These are phyloP conservation scores for Sphinx pinastri DNA, from an alignment of 2,888 invertebrate species.

Conservation along the genomic window DNA sequence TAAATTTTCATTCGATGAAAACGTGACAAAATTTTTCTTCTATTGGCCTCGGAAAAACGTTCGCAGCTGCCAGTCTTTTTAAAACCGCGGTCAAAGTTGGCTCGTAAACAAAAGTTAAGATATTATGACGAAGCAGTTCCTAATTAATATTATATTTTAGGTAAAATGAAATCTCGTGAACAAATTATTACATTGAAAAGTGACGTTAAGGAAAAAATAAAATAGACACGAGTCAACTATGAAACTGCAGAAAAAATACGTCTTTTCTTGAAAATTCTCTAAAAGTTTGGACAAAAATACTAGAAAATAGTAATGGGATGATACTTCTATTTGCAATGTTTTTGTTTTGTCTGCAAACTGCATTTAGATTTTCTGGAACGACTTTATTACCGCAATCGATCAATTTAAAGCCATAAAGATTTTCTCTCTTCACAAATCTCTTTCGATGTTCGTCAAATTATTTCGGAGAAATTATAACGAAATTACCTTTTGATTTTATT, in stretches of 20 bases:
- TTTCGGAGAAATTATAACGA: not conserved
- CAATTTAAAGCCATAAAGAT: not conserved
- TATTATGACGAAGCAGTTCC: not conserved
- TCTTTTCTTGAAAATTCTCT: not conserved
- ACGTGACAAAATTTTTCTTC: slow-evolving; percentile 18
- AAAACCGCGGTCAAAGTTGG: slow-evolving; percentile 14
- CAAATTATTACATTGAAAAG: too few relatives aligned
- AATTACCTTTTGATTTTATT: slow-evolving; percentile 90
- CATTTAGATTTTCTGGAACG: not conserved
- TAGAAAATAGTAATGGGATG: not conserved
- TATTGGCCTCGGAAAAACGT: slow-evolving; percentile 16
- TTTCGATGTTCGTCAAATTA: not conserved
- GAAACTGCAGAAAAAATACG: too few relatives aligned
- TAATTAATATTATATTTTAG: too few relatives aligned
- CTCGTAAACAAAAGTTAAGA: slow-evolving; percentile 20
- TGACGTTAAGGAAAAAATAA: too few relatives aligned
- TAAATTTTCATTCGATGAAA: slow-evolving; percentile 33
- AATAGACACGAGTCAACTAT: too few relatives aligned
- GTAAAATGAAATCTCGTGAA: too few relatives aligned
- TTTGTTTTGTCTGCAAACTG: not conserved
- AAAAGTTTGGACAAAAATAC: not conserved
- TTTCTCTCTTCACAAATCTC: not conserved
- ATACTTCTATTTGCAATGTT: not conserved
- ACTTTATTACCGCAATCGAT: not conserved
- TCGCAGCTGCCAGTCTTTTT: slow-evolving; percentile 14